Percentiles rank a stretch among this genome's conserved stretches.
These are phyloP conservation scores for Epinotia brunnichana DNA, from an alignment of 2,888 invertebrate species.

Conservation along the genomic window DNA sequence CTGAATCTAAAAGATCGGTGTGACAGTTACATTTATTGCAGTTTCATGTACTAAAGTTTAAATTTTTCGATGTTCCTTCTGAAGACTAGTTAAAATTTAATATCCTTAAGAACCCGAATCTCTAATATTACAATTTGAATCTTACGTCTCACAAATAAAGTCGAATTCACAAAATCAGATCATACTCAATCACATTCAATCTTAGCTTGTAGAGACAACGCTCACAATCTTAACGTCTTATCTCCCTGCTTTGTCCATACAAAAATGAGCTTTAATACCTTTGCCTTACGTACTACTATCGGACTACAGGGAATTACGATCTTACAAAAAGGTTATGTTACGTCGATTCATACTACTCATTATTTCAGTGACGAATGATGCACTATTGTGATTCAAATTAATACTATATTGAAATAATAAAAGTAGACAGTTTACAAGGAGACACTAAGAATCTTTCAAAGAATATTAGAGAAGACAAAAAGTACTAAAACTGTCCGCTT, in stretches of 20 bases:
- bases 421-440: background rate
- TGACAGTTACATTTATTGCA: constrained; percentile 26
- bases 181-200: constrained; percentile 39
- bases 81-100: constrained; percentile 26
- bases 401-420: background rate
- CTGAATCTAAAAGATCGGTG: constrained; percentile 17
- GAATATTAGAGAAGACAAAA: background rate
- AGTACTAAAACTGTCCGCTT: background rate
- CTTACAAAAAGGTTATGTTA: constrained; percentile 32
- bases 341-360: constrained; percentile 11
- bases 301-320: constrained; percentile 33
- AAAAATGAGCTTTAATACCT: constrained; percentile 43
- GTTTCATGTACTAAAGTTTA: constrained; percentile 37
- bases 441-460: background rate
- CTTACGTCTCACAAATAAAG: constrained; percentile 19
- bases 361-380: constrained; percentile 1
- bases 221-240: constrained; percentile 34
- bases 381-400: background rate
- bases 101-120: constrained; percentile 9
- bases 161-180: constrained; percentile 42
- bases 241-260: constrained; percentile 52
- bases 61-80: constrained; percentile 32
- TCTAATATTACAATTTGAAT: constrained; percentile 22
- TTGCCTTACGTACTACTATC: constrained; percentile 28
- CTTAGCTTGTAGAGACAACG: constrained; percentile 22